A percentile compares a stretch with the other conserved stretches of the same genome.
Evolutionary conservation across 2,797 vertebrate species (phyloP).

Genomic region (Morus bassanus): DNA sequence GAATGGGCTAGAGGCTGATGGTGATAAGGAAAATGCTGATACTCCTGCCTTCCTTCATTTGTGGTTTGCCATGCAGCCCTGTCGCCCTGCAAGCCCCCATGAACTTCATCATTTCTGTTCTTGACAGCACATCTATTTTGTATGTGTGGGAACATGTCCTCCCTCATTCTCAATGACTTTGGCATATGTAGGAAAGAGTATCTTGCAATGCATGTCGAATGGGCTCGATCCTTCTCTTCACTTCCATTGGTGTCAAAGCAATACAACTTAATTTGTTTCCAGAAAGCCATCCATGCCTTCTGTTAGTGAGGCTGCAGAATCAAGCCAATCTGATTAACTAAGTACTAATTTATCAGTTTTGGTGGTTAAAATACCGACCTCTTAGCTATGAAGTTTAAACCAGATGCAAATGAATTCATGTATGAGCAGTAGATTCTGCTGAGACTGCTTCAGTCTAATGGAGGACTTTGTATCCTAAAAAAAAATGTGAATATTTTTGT

Average conservation of each 20-base stretch:
- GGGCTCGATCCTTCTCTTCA: not conserved
- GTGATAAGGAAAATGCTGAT: not conserved
- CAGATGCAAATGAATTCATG: not conserved
- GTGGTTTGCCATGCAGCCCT: not conserved
- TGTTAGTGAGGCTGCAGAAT: not conserved
- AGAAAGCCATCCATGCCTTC: not conserved
- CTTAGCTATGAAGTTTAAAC: not conserved
- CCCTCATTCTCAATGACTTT: not conserved
- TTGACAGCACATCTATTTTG: not conserved
- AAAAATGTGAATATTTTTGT: not conserved
- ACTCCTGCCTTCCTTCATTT: not conserved
- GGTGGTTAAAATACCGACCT: not conserved
- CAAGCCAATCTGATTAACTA: not conserved
- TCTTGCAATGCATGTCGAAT: not conserved
- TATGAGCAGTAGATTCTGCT: not conserved
- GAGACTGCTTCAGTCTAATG: not conserved
- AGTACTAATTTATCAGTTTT: not conserved
- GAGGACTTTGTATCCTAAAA: not conserved
- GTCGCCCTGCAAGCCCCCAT: accelerated
- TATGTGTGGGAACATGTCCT: not conserved
- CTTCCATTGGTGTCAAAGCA: not conserved
- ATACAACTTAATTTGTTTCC: not conserved
- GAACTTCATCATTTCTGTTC: not conserved
- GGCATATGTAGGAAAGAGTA: not conserved
- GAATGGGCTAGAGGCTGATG: not conserved